Evolutionary conservation across 2,797 vertebrate genomes (phyloP).

Genomic region (Enteromius paludinosus): DNA sequence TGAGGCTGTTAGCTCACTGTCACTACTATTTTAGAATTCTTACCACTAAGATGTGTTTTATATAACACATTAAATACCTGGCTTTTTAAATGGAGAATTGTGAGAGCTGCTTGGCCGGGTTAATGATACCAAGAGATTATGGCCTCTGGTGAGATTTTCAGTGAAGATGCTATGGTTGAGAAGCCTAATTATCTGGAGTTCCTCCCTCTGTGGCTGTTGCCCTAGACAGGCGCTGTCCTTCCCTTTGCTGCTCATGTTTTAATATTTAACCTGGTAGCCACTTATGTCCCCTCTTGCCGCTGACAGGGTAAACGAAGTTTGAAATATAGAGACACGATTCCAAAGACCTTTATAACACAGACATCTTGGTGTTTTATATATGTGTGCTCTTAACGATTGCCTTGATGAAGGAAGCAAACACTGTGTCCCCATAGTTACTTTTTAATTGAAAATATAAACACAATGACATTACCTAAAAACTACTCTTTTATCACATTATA

Average conservation of each 20-base stretch:
- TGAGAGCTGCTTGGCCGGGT: constrained; percentile 32
- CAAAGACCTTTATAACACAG: constrained; percentile 37
- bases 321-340: constrained; percentile 55
- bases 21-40: background rate
- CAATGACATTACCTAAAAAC: constrained; percentile 3
- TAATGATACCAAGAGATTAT: constrained; percentile 57
- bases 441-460: constrained; percentile 33
- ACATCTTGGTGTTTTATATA: constrained; percentile 29
- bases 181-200: constrained; percentile 54
- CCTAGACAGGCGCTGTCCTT: constrained; percentile 23
- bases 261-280: constrained; percentile 63
- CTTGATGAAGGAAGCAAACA: constrained; percentile 45
- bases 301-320: constrained; percentile 58
- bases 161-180: constrained; percentile 22
- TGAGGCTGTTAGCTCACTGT: background rate
- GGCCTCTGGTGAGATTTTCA: constrained; percentile 47
- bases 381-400: constrained; percentile 46
- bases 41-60: background rate
- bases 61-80: background rate
- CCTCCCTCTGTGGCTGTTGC: constrained; percentile 22
- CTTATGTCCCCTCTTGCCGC: constrained; percentile 47
- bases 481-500: background rate
- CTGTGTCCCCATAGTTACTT: constrained; percentile 28
- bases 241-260: constrained; percentile 41
- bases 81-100: constrained; percentile 34